Evolutionary conservation across 2,113 vertebrate genomes (phyloP), one percentile per base, ranked within the genome.

Genomic region (Cottus gobio): DNA sequence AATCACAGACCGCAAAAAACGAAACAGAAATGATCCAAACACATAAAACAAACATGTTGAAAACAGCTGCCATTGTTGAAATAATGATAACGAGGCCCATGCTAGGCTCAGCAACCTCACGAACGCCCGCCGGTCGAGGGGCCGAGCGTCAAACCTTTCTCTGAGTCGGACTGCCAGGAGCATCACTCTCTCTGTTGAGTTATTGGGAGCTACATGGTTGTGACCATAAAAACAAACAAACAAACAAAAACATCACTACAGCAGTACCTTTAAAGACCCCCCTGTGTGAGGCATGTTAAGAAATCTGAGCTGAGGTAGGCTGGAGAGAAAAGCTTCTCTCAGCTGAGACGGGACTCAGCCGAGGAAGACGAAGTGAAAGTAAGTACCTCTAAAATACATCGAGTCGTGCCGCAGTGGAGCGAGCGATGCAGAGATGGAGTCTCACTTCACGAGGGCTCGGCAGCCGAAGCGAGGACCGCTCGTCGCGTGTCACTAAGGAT

Each of bases 61-160:
- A 93, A 90, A 93, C 89, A 96, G 95, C 95, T 96, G 95, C 95
- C 95, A 94, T 95, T 87, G 85, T 87, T 94, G 90, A 94, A 94
- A 93, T 90, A 89, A 88, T 92, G 87, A 94, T 91, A 91, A 92
- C 79, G 80, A 91, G 93, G 89, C 89, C 91, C 88, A 82, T 80
- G 81, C 79, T 18, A 79, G 75, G 86, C 87, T 88, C 85, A 87
- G 90, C 89, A 56, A 88, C 84, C 90, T 87, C 88, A 80, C 28
- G 65, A 75, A 88, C 60, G 82, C 70, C 85, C 42, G 54, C 60
- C 54, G 60, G 62, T 57, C 74, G 66, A 88, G 67, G 65, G 80
- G 83, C 81, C 70, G 76, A 91, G 80, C 75, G 64, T 75, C 46
- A 63, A 15, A 87, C 54, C 64, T 66, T 87, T 70, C 77, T 90